Evolutionary conservation across 2,797 vertebrate species (phyloP).

Genomic region (Gobionotothen gibberifrons): DNA sequence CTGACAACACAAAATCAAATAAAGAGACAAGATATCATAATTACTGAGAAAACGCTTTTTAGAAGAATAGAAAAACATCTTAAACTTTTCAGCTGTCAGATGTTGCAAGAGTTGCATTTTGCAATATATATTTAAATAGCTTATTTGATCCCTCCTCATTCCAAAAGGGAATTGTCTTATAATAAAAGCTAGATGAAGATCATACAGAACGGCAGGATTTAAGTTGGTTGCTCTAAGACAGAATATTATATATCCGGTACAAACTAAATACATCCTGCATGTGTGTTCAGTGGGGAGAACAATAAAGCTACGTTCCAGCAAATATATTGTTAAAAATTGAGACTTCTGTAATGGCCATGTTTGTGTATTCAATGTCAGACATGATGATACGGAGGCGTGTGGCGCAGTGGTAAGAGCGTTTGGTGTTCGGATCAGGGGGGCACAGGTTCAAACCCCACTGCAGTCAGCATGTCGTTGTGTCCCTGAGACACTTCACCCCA

Average conservation of each 20-base stretch:
- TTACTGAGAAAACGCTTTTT: constrained; percentile 3
- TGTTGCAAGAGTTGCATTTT: constrained; percentile 40
- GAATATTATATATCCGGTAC: not conserved
- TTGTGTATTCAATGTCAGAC: constrained; percentile 42
- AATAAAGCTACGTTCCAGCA: constrained; percentile 20
- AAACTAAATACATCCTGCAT: not conserved
- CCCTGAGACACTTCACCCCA: too few relatives aligned
- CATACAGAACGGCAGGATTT: not conserved
- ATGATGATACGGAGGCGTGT: constrained; percentile 4
- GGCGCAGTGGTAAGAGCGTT: too few relatives aligned
- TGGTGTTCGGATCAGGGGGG: too few relatives aligned
- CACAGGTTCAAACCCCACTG: too few relatives aligned
- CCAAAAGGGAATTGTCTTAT: constrained; percentile 15
- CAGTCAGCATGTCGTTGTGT: too few relatives aligned
- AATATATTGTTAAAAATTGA: constrained; percentile 16
- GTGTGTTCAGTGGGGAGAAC: constrained; percentile 17
- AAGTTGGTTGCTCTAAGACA: not conserved
- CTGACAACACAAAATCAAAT: constrained; percentile 37
- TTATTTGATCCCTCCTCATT: constrained; percentile 27
- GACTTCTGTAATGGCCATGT: constrained; percentile 26
- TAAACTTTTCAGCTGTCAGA: constrained; percentile 40
- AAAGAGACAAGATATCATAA: constrained; percentile 28
- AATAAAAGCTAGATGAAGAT: constrained; percentile 27
- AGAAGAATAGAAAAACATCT: constrained; percentile 3
- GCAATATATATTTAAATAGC: not conserved